Evolutionary conservation across 2,888 invertebrate species (phyloP).

Genomic region (Sturmia bella): DNA sequence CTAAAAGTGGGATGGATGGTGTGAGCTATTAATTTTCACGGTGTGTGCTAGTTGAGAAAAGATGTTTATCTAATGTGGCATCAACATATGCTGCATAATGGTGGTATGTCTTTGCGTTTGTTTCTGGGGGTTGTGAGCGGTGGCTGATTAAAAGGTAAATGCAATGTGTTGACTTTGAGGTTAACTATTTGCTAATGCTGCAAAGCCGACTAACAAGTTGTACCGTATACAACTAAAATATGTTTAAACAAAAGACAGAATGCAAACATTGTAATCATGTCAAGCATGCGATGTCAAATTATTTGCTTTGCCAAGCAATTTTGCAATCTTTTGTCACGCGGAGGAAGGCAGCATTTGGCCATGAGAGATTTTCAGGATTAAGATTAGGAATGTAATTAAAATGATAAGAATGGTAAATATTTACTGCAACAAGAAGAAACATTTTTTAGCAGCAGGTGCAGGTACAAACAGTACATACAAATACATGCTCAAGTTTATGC

Average conservation of each 20-base stretch:
- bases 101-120: slow-evolving; percentile 32
- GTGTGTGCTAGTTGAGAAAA: slow-evolving; percentile 75
- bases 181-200: slow-evolving; percentile 53
- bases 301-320: slow-evolving; percentile 43
- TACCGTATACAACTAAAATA: slow-evolving; percentile 18
- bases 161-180: slow-evolving; percentile 54
- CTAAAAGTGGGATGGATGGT: slow-evolving; percentile 68
- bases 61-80: slow-evolving; percentile 82
- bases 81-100: slow-evolving; percentile 80
- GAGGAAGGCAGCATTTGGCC: neutral
- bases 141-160: slow-evolving; percentile 52
- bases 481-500: too few relatives aligned
- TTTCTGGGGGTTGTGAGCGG: slow-evolving; percentile 63
- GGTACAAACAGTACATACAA: too few relatives aligned
- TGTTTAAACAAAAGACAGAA: slow-evolving; percentile 46
- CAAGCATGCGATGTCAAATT: slow-evolving; percentile 47
- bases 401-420: too few relatives aligned
- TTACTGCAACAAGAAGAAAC: neutral
- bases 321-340: slow-evolving; percentile 4
- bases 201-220: slow-evolving; percentile 54
- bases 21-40: slow-evolving; percentile 70
- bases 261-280: slow-evolving; percentile 51
- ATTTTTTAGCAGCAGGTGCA: neutral
- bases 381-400: neutral
- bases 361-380: neutral